Evolutionary conservation across 92 coral and sea anemone genomes (phyloP).

Genomic region (Galaxea fascicularis): DNA sequence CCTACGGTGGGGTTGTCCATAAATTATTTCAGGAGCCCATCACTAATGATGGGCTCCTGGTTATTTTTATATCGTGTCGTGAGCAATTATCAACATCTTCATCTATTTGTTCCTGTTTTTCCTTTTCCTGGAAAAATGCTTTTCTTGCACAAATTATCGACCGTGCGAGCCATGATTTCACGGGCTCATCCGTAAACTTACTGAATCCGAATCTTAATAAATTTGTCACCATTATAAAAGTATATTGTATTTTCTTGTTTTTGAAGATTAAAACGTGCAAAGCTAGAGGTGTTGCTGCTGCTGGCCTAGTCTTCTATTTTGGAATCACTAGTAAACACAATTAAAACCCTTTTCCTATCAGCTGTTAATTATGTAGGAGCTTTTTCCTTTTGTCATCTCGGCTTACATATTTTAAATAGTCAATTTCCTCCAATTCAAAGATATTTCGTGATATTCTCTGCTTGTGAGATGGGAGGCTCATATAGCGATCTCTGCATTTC

Average conservation of each 20-base stretch:
- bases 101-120: neutral
- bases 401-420: neutral
- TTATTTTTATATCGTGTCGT: constrained; percentile 8
- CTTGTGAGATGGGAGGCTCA: neutral
- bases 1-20: neutral
- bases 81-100: neutral
- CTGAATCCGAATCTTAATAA: too few relatives aligned
- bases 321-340: neutral
- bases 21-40: too few relatives aligned
- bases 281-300: neutral
- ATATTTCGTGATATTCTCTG: neutral
- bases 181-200: too few relatives aligned
- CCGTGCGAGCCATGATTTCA: too few relatives aligned
- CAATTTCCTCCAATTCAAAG: neutral
- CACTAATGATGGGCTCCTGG: constrained; percentile 1
- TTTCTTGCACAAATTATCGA: neutral
- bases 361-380: neutral
- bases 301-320: neutral
- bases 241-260: neutral
- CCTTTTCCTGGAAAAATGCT: neutral
- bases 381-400: neutral
- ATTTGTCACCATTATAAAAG: neutral
- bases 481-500: neutral
- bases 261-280: neutral
- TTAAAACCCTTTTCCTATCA: neutral